Conservation (phyloP, 2,113 vertebrate species). For the Trinectes maculatus region DNA sequence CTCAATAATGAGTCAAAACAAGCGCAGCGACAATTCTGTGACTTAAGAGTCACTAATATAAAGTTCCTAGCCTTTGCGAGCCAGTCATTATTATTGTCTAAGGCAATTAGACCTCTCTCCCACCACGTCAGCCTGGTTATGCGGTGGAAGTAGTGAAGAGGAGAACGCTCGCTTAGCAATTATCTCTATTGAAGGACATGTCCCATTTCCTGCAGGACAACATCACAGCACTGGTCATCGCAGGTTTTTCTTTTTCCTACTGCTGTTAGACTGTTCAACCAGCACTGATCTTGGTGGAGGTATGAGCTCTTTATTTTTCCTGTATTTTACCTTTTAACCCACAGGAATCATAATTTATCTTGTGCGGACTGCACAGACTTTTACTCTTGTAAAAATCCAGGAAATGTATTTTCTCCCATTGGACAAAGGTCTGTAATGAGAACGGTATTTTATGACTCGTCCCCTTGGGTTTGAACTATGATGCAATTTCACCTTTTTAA, state of each 20-base stretch:
- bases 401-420: not conserved
- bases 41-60: slow-evolving; percentile 50
- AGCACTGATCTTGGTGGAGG: not conserved
- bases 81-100: slow-evolving; percentile 26
- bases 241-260: not conserved
- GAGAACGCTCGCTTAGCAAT: no score
- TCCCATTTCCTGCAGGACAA: no score
- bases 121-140: no score
- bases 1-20: slow-evolving; percentile 68
- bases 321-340: not conserved
- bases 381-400: not conserved
- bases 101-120: slow-evolving; percentile 21
- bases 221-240: not conserved
- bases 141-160: no score
- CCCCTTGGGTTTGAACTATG: no score
- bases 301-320: not conserved
- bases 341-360: not conserved
- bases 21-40: slow-evolving; percentile 33
- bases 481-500: no score
- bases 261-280: not conserved
- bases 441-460: not conserved
- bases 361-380: no score
- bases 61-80: slow-evolving; percentile 8
- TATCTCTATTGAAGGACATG: no score
- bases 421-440: not conserved